phyloP scores from a whole-genome alignment of 2,113 vertebrate genomes.

The Dromiciops gliroides region DNA sequence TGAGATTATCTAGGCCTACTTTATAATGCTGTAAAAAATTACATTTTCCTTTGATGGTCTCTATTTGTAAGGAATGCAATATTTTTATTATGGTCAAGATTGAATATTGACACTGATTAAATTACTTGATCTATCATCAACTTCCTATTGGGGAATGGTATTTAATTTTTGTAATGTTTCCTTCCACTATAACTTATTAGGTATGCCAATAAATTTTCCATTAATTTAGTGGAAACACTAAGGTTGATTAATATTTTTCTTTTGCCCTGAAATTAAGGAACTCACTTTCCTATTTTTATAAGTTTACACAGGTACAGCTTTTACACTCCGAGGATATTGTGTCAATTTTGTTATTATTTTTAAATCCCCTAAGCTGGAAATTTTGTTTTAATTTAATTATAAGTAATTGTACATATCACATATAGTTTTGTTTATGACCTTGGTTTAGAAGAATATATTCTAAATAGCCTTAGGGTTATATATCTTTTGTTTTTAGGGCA shows the following conservation, averaged over 20 bases:
- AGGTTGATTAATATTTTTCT: neutral
- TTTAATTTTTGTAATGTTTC: constrained; percentile 39
- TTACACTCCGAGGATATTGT: neutral
- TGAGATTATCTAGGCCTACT: neutral
- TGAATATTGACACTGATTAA: constrained; percentile 2
- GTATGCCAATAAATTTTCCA: neutral
- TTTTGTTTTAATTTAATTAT: neutral
- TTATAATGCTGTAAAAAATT: neutral
- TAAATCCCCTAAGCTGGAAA: constrained; percentile 9
- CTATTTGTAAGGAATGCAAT: neutral
- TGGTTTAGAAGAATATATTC: constrained; percentile 48
- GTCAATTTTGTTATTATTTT: constrained; percentile 28
- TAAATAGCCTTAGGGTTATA: neutral
- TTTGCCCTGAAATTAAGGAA: neutral
- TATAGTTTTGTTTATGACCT: constrained; percentile 20
- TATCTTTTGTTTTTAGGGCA: neutral
- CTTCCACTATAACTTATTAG: constrained; percentile 16
- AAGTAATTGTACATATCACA: neutral
- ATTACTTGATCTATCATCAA: constrained; percentile 9
- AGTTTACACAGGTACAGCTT: neutral
- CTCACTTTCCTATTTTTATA: neutral
- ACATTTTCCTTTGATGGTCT: neutral
- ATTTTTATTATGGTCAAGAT: neutral
- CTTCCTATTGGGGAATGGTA: constrained; percentile 21
- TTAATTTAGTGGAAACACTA: constrained; percentile 24